Evolutionary conservation across 2,888 invertebrate genomes (phyloP), one percentile per base, ranked within the genome.

Genomic region (Drosophila cognata): DNA sequence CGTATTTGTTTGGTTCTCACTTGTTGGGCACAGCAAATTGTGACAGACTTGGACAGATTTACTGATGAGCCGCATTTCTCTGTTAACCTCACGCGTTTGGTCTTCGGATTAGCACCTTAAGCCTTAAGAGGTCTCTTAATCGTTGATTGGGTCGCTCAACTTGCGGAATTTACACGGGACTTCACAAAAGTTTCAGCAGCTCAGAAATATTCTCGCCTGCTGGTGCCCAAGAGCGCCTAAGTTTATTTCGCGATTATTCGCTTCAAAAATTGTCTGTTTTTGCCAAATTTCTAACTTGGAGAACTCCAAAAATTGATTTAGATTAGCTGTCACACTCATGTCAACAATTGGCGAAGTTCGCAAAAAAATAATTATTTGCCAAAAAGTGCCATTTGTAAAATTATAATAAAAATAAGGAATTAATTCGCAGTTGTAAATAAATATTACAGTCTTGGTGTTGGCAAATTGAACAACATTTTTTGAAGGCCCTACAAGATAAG

Each of bases 41-140:
- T 60, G 48, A 73, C 41, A 25, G 73, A 68, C 68, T 48, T 57
- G 62, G 38, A 38, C 31, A 57, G 63, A 60, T 73, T 74, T 56
- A 28, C 46, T 60, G 58, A 68, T 73, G 51, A 43, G 52, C 28
- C 11, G 38, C 16, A 62, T 38, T 66, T 52, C 31, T 21, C 50
- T 5, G 29, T 25, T 18, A 33, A n/a, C 48, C 48, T 51, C n/a
- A 46, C 33, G 4, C n/a, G 43, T 25, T 21, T 18, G 5, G 46
- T 28, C 58, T 56, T 8, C 13, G 43, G 58, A 13, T 63, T 28
- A 46, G 28, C 48, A 38, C 35, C 29, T 25, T 36, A 25, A 36
- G 36, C 36, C 7, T 29, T 43, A 11, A 56, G 16, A 51, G 31
- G 8, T n/a, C 8, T 35, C n/a, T n/a, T 10, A 1, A 31, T 25